Percentiles rank a stretch among this genome's conserved stretches.
Evolutionary conservation across 2,888 invertebrate species (phyloP).

Genomic region (Gisinianus flammeolus): DNA sequence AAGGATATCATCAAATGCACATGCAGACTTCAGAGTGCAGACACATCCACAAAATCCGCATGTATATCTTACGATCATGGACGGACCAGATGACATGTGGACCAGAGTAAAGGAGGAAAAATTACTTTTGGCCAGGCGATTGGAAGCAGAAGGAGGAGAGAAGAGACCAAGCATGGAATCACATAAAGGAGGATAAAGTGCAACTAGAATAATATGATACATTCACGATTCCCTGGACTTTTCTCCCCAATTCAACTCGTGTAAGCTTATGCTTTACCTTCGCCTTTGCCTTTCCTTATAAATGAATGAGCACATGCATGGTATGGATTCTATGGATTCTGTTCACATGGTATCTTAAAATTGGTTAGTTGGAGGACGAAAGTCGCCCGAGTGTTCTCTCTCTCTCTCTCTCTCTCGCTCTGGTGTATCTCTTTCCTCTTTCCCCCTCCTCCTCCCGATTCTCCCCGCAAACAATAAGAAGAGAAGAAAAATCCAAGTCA

Average conservation of each 20-base stretch:
- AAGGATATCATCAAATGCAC: neutral
- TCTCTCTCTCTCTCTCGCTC: neutral
- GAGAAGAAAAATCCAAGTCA: constrained; percentile 15
- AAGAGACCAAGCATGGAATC: no score
- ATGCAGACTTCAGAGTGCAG: neutral
- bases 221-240: neutral
- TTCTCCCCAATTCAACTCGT: neutral
- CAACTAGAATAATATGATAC: constrained; percentile 1
- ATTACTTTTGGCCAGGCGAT: constrained; percentile 23
- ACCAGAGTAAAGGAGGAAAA: neutral
- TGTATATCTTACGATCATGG: no score
- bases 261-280: neutral
- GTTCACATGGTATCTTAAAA: neutral
- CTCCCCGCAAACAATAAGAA: neutral
- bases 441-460: neutral
- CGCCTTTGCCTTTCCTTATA: neutral
- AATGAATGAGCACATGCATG: neutral
- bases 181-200: constrained; percentile 13
- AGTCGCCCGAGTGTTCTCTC: neutral
- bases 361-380: neutral
- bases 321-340: neutral
- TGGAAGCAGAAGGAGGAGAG: constrained; percentile 11
- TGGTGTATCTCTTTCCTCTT: constrained; percentile 3
- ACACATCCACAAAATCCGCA: neutral
- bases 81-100: neutral